Percentiles rank a stretch among this genome's conserved stretches.
phyloP scores from a whole-genome alignment of 2,888 invertebrate species.

The Mimachlamys varia region DNA sequence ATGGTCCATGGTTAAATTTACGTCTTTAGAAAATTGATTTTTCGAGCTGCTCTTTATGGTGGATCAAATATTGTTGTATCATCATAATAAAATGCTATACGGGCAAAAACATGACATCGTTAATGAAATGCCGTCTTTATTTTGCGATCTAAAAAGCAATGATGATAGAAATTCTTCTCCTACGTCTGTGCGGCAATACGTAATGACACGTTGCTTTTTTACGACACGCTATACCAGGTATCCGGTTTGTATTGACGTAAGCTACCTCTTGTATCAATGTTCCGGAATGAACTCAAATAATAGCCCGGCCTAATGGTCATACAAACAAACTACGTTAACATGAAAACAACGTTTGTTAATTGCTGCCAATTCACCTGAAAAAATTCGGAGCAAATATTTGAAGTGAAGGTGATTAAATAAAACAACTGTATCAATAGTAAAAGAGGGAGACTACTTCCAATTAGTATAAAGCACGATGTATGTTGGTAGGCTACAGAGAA shows the following conservation, averaged over 20 bases:
- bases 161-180: background rate
- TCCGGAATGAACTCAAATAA: too few species aligned
- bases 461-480: background rate
- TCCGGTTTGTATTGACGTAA: too few species aligned
- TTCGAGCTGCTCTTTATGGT: background rate
- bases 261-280: too few species aligned
- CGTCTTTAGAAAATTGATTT: background rate
- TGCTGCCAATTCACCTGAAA: background rate
- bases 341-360: background rate
- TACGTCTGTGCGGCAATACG: background rate
- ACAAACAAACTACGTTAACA: too few species aligned
- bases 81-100: background rate
- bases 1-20: background rate
- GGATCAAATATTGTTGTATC: background rate
- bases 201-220: background rate
- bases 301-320: too few species aligned
- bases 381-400: background rate
- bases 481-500: background rate
- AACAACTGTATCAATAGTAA: too few species aligned
- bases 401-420: background rate
- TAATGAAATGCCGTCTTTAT: background rate
- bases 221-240: background rate
- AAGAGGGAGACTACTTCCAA: background rate
- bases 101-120: background rate
- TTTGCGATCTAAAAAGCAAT: background rate